Percentiles rank a stretch among this genome's conserved stretches.
phyloP scores from a whole-genome alignment of 1,140 invertebrate genomes.

The Aleiodes sp. region DNA sequence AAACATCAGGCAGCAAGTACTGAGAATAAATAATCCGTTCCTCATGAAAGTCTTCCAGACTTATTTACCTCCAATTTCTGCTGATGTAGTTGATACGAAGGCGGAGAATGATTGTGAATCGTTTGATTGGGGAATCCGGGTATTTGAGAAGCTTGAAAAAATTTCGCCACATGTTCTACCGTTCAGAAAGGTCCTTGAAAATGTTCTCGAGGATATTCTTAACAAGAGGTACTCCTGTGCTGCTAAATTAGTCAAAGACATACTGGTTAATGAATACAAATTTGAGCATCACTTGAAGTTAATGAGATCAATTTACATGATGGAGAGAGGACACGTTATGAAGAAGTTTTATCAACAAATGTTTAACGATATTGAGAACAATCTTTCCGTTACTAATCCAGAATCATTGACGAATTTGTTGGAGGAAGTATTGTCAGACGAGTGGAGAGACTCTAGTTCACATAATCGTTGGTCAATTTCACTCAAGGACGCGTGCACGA shows the following conservation, averaged over 20 bases:
- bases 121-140: constrained; percentile 22
- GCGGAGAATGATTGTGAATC: neutral
- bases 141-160: constrained; percentile 48
- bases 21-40: constrained; percentile 58
- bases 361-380: constrained; percentile 68
- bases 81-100: constrained; percentile 43
- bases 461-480: constrained; percentile 54
- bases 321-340: constrained; percentile 72
- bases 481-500: constrained; percentile 46
- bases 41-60: constrained; percentile 58
- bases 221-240: constrained; percentile 62
- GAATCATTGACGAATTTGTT: constrained; percentile 64
- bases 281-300: constrained; percentile 65
- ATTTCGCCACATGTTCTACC: constrained; percentile 52
- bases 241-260: constrained; percentile 66
- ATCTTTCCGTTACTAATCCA: constrained; percentile 59
- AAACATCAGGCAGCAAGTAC: constrained; percentile 53
- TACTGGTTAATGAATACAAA: constrained; percentile 65
- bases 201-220: constrained; percentile 59
- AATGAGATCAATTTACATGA: constrained; percentile 70
- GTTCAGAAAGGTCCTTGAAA: constrained; percentile 60
- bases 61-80: constrained; percentile 48
- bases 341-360: constrained; percentile 70
- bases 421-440: constrained; percentile 66
- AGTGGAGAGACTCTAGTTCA: constrained; percentile 63